Evolutionary conservation across 2,113 vertebrate genomes (phyloP).

Genomic region (Mionectes macconnelli): DNA sequence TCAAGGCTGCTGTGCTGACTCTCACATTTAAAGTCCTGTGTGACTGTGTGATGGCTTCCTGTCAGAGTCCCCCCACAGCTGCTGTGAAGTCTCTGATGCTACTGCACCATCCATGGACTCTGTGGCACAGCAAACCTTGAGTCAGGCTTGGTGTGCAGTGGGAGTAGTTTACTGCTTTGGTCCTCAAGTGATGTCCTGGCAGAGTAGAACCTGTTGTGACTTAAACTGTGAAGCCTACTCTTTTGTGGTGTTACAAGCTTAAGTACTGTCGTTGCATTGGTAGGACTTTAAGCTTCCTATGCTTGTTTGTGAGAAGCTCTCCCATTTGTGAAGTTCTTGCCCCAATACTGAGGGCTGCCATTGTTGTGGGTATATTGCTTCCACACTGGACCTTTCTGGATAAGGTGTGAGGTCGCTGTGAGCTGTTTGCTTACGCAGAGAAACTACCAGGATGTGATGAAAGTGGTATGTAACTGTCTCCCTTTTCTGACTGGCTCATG

Average conservation of each 20-base stretch:
- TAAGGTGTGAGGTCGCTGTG: not conserved
- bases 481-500: not conserved
- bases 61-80: not conserved
- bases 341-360: not conserved
- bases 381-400: not conserved
- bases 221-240: not conserved
- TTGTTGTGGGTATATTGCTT: not conserved
- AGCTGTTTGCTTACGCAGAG: not conserved
- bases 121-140: not conserved
- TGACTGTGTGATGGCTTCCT: not conserved
- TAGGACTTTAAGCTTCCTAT: not conserved
- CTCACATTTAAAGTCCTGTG: not conserved
- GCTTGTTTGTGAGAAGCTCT: not conserved
- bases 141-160: not conserved
- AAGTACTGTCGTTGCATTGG: not conserved
- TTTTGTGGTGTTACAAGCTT: not conserved
- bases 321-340: not conserved
- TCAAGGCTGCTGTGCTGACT: not conserved
- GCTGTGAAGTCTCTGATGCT: not conserved
- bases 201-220: not conserved
- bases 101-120: not conserved
- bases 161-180: not conserved
- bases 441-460: not conserved
- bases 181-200: not conserved
- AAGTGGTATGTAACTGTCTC: not conserved